Conservation (phyloP, 2,113 vertebrate species). For the Phyllostomus discolor region DNA sequence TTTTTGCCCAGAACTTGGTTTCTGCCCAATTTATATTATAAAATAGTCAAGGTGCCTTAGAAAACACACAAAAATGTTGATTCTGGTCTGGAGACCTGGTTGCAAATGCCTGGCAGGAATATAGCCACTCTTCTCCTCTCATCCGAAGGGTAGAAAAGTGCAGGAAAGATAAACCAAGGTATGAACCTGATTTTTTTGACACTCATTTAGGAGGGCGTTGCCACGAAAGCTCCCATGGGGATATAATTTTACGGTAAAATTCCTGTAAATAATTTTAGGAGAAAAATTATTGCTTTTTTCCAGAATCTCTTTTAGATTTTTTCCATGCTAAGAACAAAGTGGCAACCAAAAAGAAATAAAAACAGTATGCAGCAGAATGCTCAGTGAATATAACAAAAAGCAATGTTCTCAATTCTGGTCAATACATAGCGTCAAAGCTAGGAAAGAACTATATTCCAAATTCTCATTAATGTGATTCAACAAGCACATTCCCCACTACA, state of each 20-base stretch:
- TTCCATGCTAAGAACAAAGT: background rate
- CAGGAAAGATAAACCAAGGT: background rate
- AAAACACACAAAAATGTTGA: background rate
- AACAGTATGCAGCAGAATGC: background rate
- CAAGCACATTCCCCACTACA: background rate
- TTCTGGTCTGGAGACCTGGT: background rate
- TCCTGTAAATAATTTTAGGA: background rate
- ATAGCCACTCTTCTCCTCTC: background rate
- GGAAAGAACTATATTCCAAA: background rate
- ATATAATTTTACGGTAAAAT: background rate
- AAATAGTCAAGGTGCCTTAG: background rate
- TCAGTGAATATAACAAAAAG: background rate
- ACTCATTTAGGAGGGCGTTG: background rate
- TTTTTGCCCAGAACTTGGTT: constrained; percentile 40
- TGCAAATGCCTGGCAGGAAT: background rate
- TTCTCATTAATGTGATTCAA: background rate
- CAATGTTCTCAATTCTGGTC: background rate
- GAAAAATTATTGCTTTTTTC: constrained; percentile 1
- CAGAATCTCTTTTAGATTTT: background rate
- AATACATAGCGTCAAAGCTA: background rate
- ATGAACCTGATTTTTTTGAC: background rate
- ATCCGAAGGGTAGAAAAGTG: background rate
- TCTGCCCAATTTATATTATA: constrained; percentile 44
- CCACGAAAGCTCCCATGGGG: background rate
- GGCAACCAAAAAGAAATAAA: background rate